phyloP scores from a whole-genome alignment of 1,140 invertebrate species.

The Drosophila pectinifera region DNA sequence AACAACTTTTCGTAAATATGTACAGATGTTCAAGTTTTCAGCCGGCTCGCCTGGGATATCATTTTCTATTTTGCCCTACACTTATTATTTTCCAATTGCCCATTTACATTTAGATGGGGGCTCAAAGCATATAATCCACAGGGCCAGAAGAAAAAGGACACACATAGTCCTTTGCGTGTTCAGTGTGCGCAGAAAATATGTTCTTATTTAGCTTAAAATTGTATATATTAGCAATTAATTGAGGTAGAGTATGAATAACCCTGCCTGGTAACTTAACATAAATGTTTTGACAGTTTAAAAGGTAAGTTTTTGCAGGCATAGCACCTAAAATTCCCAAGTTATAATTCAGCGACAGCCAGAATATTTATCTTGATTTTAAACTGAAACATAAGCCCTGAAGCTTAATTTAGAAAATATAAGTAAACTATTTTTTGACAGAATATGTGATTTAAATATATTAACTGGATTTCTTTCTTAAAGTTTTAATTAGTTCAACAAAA shows the following conservation, averaged over 20 bases:
- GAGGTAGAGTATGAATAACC: too few species aligned
- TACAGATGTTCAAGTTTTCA: conserved; percentile 29
- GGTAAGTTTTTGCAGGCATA: too few species aligned
- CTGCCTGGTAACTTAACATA: not conserved
- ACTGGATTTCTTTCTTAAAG: too few species aligned
- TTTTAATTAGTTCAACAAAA: too few species aligned
- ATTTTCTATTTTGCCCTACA: conserved; percentile 21
- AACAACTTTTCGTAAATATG: conserved; percentile 27
- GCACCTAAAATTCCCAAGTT: not conserved
- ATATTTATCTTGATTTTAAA: too few species aligned
- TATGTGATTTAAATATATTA: too few species aligned
- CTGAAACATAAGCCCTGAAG: too few species aligned
- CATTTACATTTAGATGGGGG: conserved; percentile 78
- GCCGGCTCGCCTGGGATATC: conserved; percentile 14
- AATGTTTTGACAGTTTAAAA: not conserved
- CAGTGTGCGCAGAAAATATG: not conserved
- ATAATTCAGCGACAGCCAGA: not conserved
- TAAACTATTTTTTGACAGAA: too few species aligned
- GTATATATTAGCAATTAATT: not conserved
- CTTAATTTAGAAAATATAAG: too few species aligned
- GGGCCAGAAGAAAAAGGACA: conserved; percentile 14
- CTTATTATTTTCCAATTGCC: conserved; percentile 60
- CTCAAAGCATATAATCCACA: conserved; percentile 47
- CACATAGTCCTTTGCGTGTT: not conserved
- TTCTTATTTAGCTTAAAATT: not conserved